Evolutionary conservation across 2,113 vertebrate species (phyloP).

Genomic region (Echinops telfairi): DNA sequence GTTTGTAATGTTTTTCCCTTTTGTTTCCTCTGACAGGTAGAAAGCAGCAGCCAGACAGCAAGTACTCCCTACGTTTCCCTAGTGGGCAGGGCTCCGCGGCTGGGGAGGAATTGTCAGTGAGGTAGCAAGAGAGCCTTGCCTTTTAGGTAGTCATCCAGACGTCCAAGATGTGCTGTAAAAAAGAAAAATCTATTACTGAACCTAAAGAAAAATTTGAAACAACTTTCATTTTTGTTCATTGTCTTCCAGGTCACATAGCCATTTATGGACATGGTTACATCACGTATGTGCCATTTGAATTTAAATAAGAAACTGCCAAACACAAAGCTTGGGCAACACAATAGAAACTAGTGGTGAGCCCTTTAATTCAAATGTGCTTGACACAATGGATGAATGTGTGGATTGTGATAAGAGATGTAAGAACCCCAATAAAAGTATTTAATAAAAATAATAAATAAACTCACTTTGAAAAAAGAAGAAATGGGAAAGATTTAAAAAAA

Average conservation of each 20-base stretch:
- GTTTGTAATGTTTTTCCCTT: neutral
- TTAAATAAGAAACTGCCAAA: conserved; percentile 41
- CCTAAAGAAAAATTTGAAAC: neutral
- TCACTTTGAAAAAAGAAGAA: no score
- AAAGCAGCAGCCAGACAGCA: neutral
- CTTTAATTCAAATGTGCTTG: neutral
- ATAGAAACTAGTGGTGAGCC: neutral
- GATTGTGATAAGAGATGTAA: no score
- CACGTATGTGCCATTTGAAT: neutral
- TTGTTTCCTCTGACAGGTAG: neutral
- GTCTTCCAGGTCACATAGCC: neutral
- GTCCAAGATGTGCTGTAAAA: neutral
- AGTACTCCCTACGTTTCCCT: conserved; percentile 3
- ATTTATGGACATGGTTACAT: neutral
- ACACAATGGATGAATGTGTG: no score
- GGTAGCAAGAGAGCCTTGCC: neutral
- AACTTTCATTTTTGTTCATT: neutral
- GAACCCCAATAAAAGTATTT: neutral
- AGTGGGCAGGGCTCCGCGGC: neutral
- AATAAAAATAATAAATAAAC: neutral
- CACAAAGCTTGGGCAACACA: neutral
- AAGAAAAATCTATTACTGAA: neutral
- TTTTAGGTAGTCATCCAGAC: conserved; percentile 1
- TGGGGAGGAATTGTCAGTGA: neutral
- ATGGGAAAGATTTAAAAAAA: no score